Evolutionary conservation across 2,888 invertebrate species (phyloP).

Genomic region (Cephus spinipes): DNA sequence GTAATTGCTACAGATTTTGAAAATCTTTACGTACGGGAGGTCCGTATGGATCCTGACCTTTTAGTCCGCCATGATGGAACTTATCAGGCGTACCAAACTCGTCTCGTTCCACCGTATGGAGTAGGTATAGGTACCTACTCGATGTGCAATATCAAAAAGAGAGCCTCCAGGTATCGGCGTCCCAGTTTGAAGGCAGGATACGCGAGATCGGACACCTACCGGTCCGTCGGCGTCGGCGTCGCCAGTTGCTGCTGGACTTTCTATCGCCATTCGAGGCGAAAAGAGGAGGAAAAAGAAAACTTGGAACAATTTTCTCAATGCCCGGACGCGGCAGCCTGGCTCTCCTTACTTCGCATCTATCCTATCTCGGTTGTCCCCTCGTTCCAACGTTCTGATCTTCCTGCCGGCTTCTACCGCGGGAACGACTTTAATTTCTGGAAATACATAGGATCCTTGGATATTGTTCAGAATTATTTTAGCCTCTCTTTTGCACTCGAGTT

Average conservation of each 20-base stretch:
- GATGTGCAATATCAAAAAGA: not conserved
- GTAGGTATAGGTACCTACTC: not conserved
- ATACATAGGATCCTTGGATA: not conserved
- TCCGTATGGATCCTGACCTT: not conserved
- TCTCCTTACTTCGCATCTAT: not conserved
- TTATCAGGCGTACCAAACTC: not conserved
- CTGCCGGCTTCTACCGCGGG: not conserved
- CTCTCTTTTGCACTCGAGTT: not conserved
- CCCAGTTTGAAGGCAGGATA: constrained; percentile 21
- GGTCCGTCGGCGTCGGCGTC: constrained; percentile 2
- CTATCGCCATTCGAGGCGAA: constrained; percentile 15
- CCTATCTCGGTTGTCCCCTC: not conserved
- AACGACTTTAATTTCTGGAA: not conserved
- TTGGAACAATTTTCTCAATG: constrained; percentile 9
- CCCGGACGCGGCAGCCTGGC: constrained; percentile 4
- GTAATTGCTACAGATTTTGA: not conserved
- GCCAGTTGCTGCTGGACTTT: constrained; percentile 15
- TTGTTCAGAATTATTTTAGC: not conserved
- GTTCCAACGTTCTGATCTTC: not conserved
- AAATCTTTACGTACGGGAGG: not conserved
- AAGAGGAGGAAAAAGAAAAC: constrained; percentile 11
- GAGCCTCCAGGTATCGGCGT: constrained; percentile 12
- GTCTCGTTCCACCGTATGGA: not conserved
- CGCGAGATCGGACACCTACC: constrained; percentile 3
- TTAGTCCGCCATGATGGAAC: not conserved